Base-by-base conservation (phyloP, 35 echinoderm and acorn worm species). In the Acanthaster planci region DNA sequence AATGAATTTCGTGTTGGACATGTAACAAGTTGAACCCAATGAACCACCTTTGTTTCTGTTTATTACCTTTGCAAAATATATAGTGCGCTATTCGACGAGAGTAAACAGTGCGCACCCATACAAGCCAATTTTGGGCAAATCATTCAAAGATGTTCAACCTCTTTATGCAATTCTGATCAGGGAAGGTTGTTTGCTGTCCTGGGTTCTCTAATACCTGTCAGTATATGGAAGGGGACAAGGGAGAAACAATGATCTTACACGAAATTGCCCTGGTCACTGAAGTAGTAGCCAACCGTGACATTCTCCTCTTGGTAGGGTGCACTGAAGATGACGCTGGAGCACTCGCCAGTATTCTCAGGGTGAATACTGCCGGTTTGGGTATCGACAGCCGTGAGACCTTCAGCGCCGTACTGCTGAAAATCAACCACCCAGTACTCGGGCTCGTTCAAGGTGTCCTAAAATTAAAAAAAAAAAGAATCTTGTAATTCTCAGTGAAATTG, bases 391-490 rank as follows among this genome's bases (percentile, higher is more conserved):
- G 57, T 39, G 0, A 42, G 84, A 18, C 54, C 35, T 0, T 91
- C 44, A 22, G 78, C 27, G 19, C 87, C 76, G 47, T 95, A 95
- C 14, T 88, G 88, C 53, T 95, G 76, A 31, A 95, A 95, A 39
- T 95, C 93, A 17, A 95, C 88, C 32, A 95, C 85, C 93, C 93
- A 95, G 17, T 82, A 87, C 75, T 95, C 93, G 15, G 80, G 7
- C 27, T 87, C 93, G 3, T 81, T 85, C 15, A 95, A 42, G 3
- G 93, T 91, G 60, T 95, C 93, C 93, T 95, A 51, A 40, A 78
- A 40, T 37, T 38, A 53, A 67, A 55, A 22, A 54, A 55, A n/a
- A 85, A 31, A 5, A 18, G 22, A n/a, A n/a, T n/a, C n/a, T n/a
- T 56, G 2, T 56, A 56, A 1, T 56, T 56, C 16, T 18, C 16